Percentiles rank a stretch among this genome's conserved stretches.
phyloP scores from a whole-genome alignment of 2,888 invertebrate species.

The Frankliniella intonsa region DNA sequence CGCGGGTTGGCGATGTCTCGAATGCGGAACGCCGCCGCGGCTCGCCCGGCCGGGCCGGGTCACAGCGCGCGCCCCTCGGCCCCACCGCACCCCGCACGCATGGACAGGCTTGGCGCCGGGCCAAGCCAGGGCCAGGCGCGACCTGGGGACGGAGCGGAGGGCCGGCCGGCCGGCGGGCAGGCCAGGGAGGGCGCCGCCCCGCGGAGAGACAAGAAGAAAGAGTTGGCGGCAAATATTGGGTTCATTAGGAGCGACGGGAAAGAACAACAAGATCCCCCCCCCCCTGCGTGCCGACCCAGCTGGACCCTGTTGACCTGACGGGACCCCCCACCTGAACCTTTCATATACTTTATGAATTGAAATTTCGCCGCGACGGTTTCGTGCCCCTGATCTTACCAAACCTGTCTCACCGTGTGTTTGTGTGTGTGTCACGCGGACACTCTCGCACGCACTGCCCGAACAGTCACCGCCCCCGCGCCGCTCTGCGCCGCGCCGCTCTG shows the following conservation, averaged over 20 bases:
- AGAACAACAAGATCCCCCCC: neutral
- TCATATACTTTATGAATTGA: no score
- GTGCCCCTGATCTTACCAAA: no score
- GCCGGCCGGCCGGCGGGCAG: neutral
- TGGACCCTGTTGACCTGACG: no score
- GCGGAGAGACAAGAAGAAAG: neutral
- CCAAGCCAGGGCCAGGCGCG: neutral
- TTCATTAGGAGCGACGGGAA: neutral
- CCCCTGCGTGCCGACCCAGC: neutral
- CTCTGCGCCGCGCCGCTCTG: neutral
- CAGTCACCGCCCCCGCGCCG: neutral
- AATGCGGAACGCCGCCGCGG: neutral
- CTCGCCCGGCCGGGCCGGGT: no score
- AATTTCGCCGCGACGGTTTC: no score
- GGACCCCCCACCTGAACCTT: no score
- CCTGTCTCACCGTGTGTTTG: no score
- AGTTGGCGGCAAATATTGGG: conserved; percentile 1
- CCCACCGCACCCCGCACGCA: neutral
- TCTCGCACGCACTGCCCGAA: no score
- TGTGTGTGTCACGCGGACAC: no score
- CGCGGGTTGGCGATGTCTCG: conserved; percentile 5
- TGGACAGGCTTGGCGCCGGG: neutral
- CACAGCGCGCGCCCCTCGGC: neutral
- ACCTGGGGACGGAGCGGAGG: neutral
- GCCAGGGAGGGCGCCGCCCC: neutral